Evolutionary conservation across 2,797 vertebrate genomes (phyloP).

Genomic region (Anas capensis): DNA sequence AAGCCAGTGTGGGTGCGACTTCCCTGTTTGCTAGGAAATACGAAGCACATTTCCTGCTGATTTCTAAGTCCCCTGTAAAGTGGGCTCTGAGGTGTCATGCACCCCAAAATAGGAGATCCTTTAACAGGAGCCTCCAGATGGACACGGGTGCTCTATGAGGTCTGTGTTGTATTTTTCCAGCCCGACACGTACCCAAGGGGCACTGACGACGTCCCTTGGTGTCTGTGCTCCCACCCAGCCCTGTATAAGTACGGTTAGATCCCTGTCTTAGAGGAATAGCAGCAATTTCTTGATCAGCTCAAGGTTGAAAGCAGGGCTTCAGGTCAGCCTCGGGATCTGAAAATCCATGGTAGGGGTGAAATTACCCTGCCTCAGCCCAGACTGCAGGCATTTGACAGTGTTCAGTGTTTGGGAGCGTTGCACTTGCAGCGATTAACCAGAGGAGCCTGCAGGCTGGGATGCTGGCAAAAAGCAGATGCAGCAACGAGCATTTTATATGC

Average conservation of each 20-base stretch:
- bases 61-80: neutral
- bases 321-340: neutral
- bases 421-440: neutral
- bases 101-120: neutral
- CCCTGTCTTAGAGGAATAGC: no score
- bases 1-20: no score
- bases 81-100: fast-evolving
- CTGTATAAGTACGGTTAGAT: neutral
- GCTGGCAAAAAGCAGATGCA: neutral
- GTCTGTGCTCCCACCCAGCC: no score
- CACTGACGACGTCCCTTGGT: no score
- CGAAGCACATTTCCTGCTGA: neutral
- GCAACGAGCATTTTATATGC: neutral
- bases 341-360: neutral
- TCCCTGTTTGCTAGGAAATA: no score
- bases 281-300: neutral
- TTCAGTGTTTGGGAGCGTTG: neutral
- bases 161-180: neutral
- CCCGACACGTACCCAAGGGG: neutral
- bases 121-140: neutral
- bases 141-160: neutral
- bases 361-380: neutral
- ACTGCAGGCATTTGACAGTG: neutral
- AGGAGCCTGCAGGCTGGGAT: neutral
- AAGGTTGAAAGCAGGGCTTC: neutral